Conservation (phyloP, 2,888 invertebrate species). For the Oscheius sp. region DNA sequence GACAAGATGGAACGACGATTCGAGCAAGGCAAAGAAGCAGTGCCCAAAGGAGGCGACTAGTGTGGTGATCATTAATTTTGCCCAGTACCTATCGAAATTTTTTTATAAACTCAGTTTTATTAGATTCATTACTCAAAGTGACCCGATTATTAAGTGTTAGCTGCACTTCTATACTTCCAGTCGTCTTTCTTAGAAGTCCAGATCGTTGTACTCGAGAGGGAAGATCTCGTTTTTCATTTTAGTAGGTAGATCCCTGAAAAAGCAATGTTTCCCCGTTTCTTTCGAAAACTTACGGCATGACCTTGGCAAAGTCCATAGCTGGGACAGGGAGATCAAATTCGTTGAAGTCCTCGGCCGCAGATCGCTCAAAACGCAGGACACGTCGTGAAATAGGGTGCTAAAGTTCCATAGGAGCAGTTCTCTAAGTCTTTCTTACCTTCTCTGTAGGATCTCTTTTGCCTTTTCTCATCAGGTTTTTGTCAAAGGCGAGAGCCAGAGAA, state of each 20-base stretch:
- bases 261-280: background rate
- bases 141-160: too few relatives aligned
- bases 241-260: conserved; percentile 12
- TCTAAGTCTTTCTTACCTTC: conserved; percentile 1
- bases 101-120: too few relatives aligned
- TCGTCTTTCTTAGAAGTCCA: conserved; percentile 17
- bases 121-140: too few relatives aligned
- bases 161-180: too few relatives aligned
- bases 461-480: conserved; percentile 25
- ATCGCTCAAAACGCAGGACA: conserved; percentile 28
- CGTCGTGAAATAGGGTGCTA: conserved; percentile 31
- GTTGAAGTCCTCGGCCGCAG: background rate
- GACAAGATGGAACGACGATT: too few relatives aligned
- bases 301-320: conserved; percentile 25
- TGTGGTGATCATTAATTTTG: too few relatives aligned
- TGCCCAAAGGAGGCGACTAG: too few relatives aligned
- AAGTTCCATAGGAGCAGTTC: background rate
- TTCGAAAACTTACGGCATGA: conserved; percentile 9
- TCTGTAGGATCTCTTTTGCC: conserved; percentile 29
- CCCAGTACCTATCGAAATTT: too few relatives aligned
- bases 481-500: conserved; percentile 13
- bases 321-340: conserved; percentile 25
- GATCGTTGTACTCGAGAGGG: conserved; percentile 11
- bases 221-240: background rate
- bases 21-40: too few relatives aligned